Evolutionary conservation across 2,797 vertebrate genomes (phyloP).

Genomic region (Sebastes hubbsi): DNA sequence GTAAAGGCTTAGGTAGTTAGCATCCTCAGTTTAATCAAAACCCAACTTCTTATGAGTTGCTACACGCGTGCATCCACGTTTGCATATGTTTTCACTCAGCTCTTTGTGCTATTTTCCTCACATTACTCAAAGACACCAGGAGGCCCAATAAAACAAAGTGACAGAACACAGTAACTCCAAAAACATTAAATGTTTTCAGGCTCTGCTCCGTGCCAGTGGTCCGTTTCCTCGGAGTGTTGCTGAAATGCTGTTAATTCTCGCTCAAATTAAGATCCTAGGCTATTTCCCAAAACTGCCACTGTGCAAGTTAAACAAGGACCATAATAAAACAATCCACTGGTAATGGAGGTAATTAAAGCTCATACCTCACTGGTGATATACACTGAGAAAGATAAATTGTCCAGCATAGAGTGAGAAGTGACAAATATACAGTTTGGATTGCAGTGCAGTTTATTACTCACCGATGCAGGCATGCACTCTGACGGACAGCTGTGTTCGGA

Average conservation of each 20-base stretch:
- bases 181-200: conserved; percentile 52
- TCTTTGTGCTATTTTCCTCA: conserved; percentile 56
- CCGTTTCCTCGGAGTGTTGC: conserved; percentile 24
- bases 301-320: conserved; percentile 47
- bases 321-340: conserved; percentile 27
- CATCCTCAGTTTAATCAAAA: conserved; percentile 40
- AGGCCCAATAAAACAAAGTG: conserved; percentile 75
- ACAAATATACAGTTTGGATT: conserved; percentile 7
- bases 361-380: conserved; percentile 29
- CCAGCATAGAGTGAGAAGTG: conserved; percentile 5
- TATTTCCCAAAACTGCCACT: conserved; percentile 57
- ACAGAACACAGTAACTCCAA: conserved; percentile 66
- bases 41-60: conserved; percentile 23
- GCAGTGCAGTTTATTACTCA: conserved; percentile 78
- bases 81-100: conserved; percentile 73
- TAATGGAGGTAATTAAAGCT: conserved; percentile 43
- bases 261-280: conserved; percentile 51
- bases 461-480: conserved; percentile 98
- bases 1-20: conserved; percentile 7
- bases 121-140: conserved; percentile 71
- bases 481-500: conserved; percentile 96
- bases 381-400: conserved; percentile 10
- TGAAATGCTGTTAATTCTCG: conserved; percentile 53
- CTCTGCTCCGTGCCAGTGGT: conserved; percentile 30
- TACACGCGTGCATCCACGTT: neutral